These are phyloP conservation scores for Drosophila hawaiiensis DNA, from an alignment of 2,888 invertebrate genomes.

Conservation along the genomic window DNA sequence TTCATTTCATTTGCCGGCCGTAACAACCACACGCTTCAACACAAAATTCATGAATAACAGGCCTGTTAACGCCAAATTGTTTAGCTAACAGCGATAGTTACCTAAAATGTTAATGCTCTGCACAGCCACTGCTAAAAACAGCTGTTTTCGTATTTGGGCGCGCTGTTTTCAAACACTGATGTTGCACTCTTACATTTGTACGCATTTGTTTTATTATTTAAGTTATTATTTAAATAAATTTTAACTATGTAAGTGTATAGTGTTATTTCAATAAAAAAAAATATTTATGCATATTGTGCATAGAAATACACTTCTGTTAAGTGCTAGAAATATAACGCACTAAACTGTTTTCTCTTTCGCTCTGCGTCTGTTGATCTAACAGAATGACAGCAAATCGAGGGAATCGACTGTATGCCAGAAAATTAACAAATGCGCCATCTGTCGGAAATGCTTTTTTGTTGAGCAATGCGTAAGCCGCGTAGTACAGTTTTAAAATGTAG, in stretches of 20 bases:
- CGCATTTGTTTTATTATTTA: background rate
- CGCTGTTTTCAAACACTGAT: slow-evolving; percentile 24
- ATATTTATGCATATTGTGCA: background rate
- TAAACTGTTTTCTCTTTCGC: background rate
- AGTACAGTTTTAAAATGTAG: slow-evolving; percentile 24
- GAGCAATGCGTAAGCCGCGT: background rate
- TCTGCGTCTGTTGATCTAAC: slow-evolving; percentile 15
- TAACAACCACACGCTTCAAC: slow-evolving; percentile 64
- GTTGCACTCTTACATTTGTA: background rate
- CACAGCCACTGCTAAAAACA: slow-evolving; percentile 24
- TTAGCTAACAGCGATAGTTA: slow-evolving; percentile 36
- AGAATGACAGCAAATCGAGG: background rate
- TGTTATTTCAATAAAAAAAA: background rate
- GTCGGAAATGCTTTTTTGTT: background rate
- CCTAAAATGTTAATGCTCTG: slow-evolving; percentile 37
- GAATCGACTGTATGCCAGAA: background rate
- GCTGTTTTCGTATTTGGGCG: slow-evolving; percentile 39
- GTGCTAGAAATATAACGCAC: background rate
- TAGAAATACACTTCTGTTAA: slow-evolving; percentile 9
- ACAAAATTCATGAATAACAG: slow-evolving; percentile 62
- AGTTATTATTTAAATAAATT: too few relatives aligned
- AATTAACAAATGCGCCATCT: slow-evolving; percentile 30
- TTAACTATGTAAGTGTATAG: fast-evolving
- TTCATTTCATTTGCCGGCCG: slow-evolving; percentile 57
- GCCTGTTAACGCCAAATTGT: slow-evolving; percentile 45